Conservation (phyloP, 2,888 invertebrate genomes). For the Pocota personata region DNA sequence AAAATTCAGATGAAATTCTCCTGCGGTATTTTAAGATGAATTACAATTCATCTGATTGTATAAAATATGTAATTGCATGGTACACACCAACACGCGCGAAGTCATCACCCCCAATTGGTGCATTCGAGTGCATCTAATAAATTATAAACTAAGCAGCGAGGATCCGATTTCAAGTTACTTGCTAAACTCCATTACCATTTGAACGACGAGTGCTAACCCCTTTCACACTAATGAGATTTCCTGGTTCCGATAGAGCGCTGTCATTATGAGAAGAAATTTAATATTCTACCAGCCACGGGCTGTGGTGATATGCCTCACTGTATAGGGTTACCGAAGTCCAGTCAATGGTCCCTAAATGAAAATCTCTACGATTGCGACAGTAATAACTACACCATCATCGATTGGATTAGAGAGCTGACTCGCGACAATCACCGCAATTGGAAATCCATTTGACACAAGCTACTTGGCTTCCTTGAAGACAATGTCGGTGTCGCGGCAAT, state of each 20-base stretch:
- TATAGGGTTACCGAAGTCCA: conserved; percentile 28
- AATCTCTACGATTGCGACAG: conserved; percentile 3
- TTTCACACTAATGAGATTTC: conserved; percentile 61
- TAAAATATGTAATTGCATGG: conserved; percentile 1
- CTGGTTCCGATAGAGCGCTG: conserved; percentile 31
- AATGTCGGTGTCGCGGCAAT: neutral
- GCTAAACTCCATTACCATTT: conserved; percentile 26
- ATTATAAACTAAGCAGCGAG: conserved; percentile 14
- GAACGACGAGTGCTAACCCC: conserved; percentile 32
- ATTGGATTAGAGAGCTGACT: conserved; percentile 52
- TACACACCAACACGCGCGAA: neutral
- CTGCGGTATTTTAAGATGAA: conserved; percentile 19
- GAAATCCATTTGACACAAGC: conserved; percentile 14
- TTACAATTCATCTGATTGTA: conserved; percentile 32
- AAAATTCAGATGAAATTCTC: conserved; percentile 1
- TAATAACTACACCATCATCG: conserved; percentile 25
- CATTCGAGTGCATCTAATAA: conserved; percentile 53
- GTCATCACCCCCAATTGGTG: conserved; percentile 33
- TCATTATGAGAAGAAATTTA: conserved; percentile 56
- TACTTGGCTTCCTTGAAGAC: conserved; percentile 9
- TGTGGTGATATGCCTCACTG: conserved; percentile 1
- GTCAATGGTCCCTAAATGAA: conserved; percentile 48
- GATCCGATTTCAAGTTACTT: conserved; percentile 50
- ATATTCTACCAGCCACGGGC: conserved; percentile 38
- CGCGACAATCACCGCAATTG: conserved; percentile 50